phyloP scores from a whole-genome alignment of 1,140 invertebrate genomes.

The Drosophila sproati region DNA sequence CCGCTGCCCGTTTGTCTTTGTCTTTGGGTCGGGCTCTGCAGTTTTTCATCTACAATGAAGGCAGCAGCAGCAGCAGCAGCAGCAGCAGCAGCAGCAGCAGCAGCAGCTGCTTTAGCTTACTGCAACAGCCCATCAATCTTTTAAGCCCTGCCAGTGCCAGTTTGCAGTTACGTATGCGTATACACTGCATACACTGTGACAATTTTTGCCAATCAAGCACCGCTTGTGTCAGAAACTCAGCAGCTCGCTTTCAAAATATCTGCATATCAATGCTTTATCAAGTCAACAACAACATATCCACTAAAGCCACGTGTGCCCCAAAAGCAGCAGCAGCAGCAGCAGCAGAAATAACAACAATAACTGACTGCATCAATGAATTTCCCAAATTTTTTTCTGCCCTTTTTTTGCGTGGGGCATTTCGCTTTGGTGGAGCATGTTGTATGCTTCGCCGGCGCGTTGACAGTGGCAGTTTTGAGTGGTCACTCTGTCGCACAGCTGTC shows the following conservation, averaged over 20 bases:
- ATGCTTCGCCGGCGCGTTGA: not conserved
- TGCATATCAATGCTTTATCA: slow-evolving; percentile 69
- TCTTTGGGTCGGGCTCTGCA: slow-evolving; percentile 26
- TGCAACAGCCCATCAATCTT: slow-evolving; percentile 76
- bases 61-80: too few relatives aligned
- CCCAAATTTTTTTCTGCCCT: slow-evolving; percentile 4
- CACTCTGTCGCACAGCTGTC: slow-evolving; percentile 60
- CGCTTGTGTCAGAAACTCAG: not conserved
- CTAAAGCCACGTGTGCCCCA: slow-evolving; percentile 33
- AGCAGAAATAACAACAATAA: slow-evolving; percentile 3
- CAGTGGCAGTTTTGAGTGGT: slow-evolving; percentile 59
- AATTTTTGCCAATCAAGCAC: slow-evolving; percentile 23
- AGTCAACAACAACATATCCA: slow-evolving; percentile 60
- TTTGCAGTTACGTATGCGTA: slow-evolving; percentile 2
- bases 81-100: not conserved
- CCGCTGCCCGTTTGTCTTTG: slow-evolving; percentile 34
- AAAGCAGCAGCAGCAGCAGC: not conserved
- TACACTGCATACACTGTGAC: slow-evolving; percentile 6
- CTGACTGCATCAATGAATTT: slow-evolving; percentile 1
- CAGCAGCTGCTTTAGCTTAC: slow-evolving; percentile 49
- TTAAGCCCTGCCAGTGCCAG: not conserved
- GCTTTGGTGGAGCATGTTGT: not conserved
- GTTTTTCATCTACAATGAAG: slow-evolving; percentile 54
- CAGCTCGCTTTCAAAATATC: slow-evolving; percentile 33
- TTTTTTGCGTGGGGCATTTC: not conserved